These are phyloP conservation scores for Drosophila picticornis DNA, from an alignment of 2,888 invertebrate genomes.

Conservation along the genomic window DNA sequence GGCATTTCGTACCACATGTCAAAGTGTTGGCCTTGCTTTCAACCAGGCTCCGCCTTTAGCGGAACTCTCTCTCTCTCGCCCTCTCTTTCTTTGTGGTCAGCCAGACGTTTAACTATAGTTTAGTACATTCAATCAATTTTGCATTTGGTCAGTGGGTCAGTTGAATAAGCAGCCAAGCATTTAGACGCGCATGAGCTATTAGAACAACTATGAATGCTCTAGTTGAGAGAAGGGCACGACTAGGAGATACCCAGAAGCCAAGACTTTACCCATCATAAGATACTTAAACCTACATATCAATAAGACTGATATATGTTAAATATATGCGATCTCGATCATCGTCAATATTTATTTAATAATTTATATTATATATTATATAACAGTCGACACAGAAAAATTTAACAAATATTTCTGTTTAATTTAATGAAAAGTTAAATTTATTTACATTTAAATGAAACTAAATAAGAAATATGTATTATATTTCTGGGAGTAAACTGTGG, in stretches of 20 bases:
- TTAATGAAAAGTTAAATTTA: too few species aligned
- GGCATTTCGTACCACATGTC: constrained; percentile 44
- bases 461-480: not conserved
- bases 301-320: not conserved
- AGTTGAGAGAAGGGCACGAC: not conserved
- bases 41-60: not conserved
- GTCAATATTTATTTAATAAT: not conserved
- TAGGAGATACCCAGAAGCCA: not conserved
- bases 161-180: constrained; percentile 56
- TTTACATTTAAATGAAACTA: too few species aligned
- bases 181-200: constrained; percentile 59
- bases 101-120: not conserved
- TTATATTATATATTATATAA: not conserved
- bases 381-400: not conserved
- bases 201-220: constrained; percentile 20
- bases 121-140: constrained; percentile 19
- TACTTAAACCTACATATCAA: not conserved
- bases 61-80: not conserved
- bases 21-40: constrained; percentile 9
- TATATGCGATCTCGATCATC: too few species aligned
- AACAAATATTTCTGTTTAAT: too few species aligned
- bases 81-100: not conserved
- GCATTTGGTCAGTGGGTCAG: constrained; percentile 7
- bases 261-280: not conserved
- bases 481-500: not conserved